phyloP scores from a whole-genome alignment of 2,797 vertebrate species.

The Buceros bicornis region DNA sequence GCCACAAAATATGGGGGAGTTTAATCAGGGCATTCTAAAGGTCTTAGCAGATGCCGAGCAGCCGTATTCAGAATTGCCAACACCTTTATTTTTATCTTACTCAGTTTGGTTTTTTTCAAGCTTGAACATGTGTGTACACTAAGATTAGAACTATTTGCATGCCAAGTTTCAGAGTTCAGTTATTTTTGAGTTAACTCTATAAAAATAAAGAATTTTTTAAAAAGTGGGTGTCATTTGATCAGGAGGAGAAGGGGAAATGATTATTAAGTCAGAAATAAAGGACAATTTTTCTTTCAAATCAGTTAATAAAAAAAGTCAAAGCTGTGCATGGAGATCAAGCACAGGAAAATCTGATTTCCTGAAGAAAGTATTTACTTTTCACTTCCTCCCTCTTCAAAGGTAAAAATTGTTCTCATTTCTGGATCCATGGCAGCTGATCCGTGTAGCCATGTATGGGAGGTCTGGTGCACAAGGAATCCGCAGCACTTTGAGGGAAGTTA shows the following conservation, averaged over 20 bases:
- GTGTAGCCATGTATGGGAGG: neutral
- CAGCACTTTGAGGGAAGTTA: neutral
- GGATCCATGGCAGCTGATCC: neutral
- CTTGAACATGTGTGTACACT: conserved; percentile 52
- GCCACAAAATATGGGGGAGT: neutral
- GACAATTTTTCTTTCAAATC: neutral
- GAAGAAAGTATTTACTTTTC: neutral
- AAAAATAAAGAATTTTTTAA: neutral
- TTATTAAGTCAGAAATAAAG: neutral
- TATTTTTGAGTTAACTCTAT: conserved; percentile 51
- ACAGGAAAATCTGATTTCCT: neutral
- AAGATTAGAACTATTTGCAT: conserved; percentile 64
- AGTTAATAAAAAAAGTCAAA: neutral
- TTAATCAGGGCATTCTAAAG: conserved; percentile 31
- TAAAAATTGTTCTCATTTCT: neutral
- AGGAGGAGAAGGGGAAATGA: neutral
- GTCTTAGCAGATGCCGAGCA: conserved; percentile 44
- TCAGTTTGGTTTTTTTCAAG: conserved; percentile 44
- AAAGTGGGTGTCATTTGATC: neutral
- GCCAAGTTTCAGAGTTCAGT: conserved; percentile 36
- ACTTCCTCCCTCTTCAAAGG: neutral
- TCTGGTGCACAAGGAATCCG: neutral
- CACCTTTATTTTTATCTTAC: conserved; percentile 71
- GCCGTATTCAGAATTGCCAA: conserved; percentile 37
- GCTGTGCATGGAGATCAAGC: neutral